Base-by-base conservation (phyloP, 2,113 vertebrate species). In the Rhizomys pruinosus region DNA sequence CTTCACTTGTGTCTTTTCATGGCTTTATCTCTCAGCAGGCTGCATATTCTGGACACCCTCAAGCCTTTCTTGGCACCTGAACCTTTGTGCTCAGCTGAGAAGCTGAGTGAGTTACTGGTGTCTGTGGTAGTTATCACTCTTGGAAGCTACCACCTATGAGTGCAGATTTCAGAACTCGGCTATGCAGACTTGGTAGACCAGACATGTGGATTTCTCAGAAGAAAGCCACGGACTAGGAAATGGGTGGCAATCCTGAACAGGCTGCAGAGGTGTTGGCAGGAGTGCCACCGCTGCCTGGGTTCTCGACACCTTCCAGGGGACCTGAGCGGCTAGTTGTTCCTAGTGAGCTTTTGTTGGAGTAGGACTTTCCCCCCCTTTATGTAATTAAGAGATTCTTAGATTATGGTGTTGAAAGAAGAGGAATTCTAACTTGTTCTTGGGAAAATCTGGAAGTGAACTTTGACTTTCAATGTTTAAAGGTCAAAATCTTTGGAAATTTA, bases 401-500 rank as follows among this genome's bases (percentile, higher is more conserved):
- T 91, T 77, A 27, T 32, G 9, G 15, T 22, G 25, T 91, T 91
- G 59, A 90, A 86, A 94, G 77, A 77, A 16, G 63, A 77, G 68
- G 42, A 55, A 34, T 69, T 74, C 91, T 79, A 61, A 81, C 22
- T 71, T 47, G 10, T 55, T 52, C 16, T 27, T 92, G 39, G 63
- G 42, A 44, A 87, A 79, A 89, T 42, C 59, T 66, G 6, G 25
- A 19, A 23, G 12, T 42, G 5, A 87, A 29, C 37, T 66, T 87
- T 39, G 7, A 37, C 23, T 22, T 61, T 39, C 8, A n/a, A 10
- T 27, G 5, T 47, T 57, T 55, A 39, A 59, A 34, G 72, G 64
- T 12, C 68, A 42, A 2, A 6, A 2, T 59, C 23, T n/a, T 76
- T 7, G 20, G 59, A 20, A 29, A 27, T 61, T 29, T 17, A 20